phyloP scores from a whole-genome alignment of 2,888 invertebrate species.

The Scaptomyza flava region DNA sequence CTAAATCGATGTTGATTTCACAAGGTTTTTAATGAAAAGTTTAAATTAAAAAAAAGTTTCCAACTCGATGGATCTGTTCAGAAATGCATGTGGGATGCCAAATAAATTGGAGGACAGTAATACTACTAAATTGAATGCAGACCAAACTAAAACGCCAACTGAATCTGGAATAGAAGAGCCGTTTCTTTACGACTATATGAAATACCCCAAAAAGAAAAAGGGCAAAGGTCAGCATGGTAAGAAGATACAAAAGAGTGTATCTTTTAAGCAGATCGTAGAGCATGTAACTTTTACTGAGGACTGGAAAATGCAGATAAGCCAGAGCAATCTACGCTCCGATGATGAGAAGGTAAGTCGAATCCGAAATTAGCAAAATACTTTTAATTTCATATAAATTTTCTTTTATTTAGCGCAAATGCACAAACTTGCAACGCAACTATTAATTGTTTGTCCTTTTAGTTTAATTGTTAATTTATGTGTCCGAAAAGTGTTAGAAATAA shows the following conservation, averaged over 20 bases:
- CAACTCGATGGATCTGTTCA: slow-evolving; percentile 20
- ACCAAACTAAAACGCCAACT: not conserved
- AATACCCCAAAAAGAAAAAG: slow-evolving; percentile 52
- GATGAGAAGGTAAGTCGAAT: slow-evolving; percentile 63
- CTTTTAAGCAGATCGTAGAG: slow-evolving; percentile 59
- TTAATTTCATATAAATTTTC: not conserved
- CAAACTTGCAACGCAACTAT: slow-evolving; percentile 43
- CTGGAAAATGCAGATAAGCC: slow-evolving; percentile 48
- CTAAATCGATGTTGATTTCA: not conserved
- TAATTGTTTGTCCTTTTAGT: slow-evolving; percentile 15
- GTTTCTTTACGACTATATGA: slow-evolving; percentile 63
- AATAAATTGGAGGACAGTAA: not conserved
- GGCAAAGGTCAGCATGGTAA: slow-evolving; percentile 7
- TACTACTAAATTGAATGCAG: slow-evolving; percentile 5
- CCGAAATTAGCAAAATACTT: not conserved
- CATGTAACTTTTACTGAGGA: slow-evolving; percentile 53
- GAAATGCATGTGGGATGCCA: slow-evolving; percentile 1
- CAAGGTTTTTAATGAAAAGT: not conserved
- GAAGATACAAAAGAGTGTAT: slow-evolving; percentile 35
- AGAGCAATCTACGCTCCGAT: slow-evolving; percentile 48
- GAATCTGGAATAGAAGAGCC: slow-evolving; percentile 21
- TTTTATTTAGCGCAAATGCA: slow-evolving; percentile 36
- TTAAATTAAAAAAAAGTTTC: slow-evolving; percentile 29
- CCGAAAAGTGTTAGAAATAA: slow-evolving; percentile 11
- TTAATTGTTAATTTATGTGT: slow-evolving; percentile 34